These are phyloP conservation scores for Autographa pulchrina DNA, from an alignment of 2,888 invertebrate species.

Conservation along the genomic window DNA sequence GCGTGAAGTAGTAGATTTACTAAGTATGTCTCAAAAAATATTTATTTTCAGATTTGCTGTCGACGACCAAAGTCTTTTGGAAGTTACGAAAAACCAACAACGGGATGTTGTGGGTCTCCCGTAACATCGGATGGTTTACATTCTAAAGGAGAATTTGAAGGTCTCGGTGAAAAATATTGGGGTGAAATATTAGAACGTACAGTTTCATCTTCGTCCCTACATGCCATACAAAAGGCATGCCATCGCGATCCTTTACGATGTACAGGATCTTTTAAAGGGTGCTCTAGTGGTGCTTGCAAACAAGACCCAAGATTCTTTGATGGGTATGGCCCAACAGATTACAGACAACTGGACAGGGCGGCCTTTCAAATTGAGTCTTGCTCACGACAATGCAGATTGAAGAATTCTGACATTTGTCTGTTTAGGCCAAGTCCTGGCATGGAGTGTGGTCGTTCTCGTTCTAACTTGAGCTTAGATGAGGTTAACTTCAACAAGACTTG, in stretches of 20 bases:
- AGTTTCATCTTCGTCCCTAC: constrained; percentile 93
- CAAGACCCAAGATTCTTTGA: constrained; percentile 85
- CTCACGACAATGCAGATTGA: constrained; percentile 84
- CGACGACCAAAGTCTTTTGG: constrained; percentile 78
- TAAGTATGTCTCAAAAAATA: constrained; percentile 1
- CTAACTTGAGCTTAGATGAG: constrained; percentile 86
- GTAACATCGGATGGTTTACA: constrained; percentile 85
- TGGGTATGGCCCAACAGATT: constrained; percentile 81
- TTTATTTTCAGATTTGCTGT: constrained; percentile 80
- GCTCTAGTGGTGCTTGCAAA: constrained; percentile 80
- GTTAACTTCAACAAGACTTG: constrained; percentile 85
- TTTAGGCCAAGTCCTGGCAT: constrained; percentile 82
- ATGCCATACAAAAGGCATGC: constrained; percentile 90
- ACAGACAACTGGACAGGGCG: constrained; percentile 83
- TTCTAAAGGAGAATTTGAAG: constrained; percentile 90
- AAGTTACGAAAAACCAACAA: constrained; percentile 80
- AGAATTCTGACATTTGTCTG: constrained; percentile 85
- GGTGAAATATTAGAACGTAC: constrained; percentile 94
- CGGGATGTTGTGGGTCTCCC: constrained; percentile 86
- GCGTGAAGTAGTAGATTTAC: background rate
- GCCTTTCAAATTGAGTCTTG: constrained; percentile 87
- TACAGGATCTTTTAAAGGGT: constrained; percentile 86
- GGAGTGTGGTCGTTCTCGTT: constrained; percentile 85
- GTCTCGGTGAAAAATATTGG: constrained; percentile 92
- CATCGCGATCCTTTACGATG: constrained; percentile 83